Base-by-base conservation (phyloP, 2,113 vertebrate species). In the Xiphophorus hellerii region DNA sequence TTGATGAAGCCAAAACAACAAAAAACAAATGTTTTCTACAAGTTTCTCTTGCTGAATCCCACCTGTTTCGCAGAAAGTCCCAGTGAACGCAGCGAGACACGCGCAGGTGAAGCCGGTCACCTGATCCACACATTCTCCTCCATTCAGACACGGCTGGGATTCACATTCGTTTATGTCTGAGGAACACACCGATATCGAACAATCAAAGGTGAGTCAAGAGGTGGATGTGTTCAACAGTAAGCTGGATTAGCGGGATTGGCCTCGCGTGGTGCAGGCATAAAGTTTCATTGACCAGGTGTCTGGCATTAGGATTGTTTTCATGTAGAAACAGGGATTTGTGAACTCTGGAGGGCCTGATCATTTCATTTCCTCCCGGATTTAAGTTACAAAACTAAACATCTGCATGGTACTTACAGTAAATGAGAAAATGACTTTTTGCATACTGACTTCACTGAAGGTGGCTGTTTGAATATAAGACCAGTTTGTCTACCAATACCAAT, bases 1-100 rank as follows among this genome's bases (percentile, higher is more conserved):
- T 20, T 48, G 44, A 48, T 48, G 14, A 20, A 44, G 13, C 12
- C 12, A 44, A 44, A 44, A 44, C 2, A 13, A 13, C 13, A 13
- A 44, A 17, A 44, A 44, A 44, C 11, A 42, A 44, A 17, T 44
- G 44, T 48, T 48, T 48, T 48, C 17, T 48, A 20, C 17, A 77
- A 33, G 51, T 54, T 62, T 69, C 37, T 65, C n/a, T 11, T 17
- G 9, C 17, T 31, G 28, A 68, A 64, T 61, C 39, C 88, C 86
- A 98, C 98, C 96, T 96, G 94, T 96, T 89, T 99, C 96, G 0
- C 98, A 99, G 87, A 87, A 94, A 5, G 62, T 86, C 84, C 98
- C 98, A 30, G 92, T 93, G 81, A 96, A 98, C 80, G 92, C 85
- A 58, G 91, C 80, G 0, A 90, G 82, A 76, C 97, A 98, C 54